A percentile compares a stretch with the other conserved stretches of the same genome.
phyloP scores from a whole-genome alignment of 2,888 invertebrate species.

The Standfussiana lucernea region DNA sequence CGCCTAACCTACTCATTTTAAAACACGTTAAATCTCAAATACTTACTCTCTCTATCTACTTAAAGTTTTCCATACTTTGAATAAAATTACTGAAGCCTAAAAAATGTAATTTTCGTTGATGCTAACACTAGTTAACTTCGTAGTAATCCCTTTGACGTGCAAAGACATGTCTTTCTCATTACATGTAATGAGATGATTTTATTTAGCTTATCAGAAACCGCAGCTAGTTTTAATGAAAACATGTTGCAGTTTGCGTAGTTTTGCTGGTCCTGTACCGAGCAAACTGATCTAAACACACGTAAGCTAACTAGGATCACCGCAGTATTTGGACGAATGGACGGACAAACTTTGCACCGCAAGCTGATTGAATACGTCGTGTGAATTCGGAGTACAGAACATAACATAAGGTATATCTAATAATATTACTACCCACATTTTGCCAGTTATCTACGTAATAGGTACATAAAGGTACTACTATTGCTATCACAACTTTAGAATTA shows the following conservation, averaged over 20 bases:
- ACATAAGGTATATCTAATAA: too few relatives aligned
- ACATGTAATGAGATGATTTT: neutral
- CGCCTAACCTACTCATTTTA: neutral
- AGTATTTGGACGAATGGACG: neutral
- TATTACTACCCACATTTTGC: too few relatives aligned
- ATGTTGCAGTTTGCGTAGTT: neutral
- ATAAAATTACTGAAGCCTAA: neutral
- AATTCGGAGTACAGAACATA: slow-evolving; percentile 5
- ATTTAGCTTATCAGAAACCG: neutral
- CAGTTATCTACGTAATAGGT: too few relatives aligned
- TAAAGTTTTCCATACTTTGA: neutral
- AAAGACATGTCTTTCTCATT: too few relatives aligned
- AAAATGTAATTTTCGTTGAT: slow-evolving; percentile 11
- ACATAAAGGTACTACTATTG: neutral
- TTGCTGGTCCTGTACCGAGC: neutral
- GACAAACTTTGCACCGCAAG: slow-evolving; percentile 16
- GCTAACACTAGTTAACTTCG: neutral
- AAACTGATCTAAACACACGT: slow-evolving; percentile 13
- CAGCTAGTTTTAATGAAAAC: slow-evolving; percentile 14
- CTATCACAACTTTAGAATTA: neutral
- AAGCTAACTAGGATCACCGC: neutral
- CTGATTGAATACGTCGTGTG: slow-evolving; percentile 35
- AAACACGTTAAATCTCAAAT: neutral
- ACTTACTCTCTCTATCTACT: too few relatives aligned
- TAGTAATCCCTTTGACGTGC: slow-evolving; percentile 12